These are phyloP conservation scores for Antigone vipio DNA, from an alignment of 2,113 vertebrate genomes.

Conservation along the genomic window DNA sequence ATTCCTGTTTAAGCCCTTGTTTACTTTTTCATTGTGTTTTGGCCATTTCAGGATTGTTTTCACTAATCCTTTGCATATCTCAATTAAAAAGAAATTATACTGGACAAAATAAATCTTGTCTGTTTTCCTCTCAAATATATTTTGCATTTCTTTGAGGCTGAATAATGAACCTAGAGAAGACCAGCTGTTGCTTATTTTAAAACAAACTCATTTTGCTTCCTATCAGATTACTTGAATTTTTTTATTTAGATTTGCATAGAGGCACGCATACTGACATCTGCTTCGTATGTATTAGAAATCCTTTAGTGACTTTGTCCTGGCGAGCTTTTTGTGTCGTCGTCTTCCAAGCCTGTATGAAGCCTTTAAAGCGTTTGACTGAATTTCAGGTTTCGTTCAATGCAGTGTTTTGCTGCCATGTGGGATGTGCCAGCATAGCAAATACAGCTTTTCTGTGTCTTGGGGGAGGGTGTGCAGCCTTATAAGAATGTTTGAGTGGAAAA, in stretches of 20 bases:
- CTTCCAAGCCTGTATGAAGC: background rate
- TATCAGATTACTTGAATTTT: background rate
- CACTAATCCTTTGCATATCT: background rate
- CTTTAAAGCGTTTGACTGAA: background rate
- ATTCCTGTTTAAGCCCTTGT: background rate
- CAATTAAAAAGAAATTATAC: background rate
- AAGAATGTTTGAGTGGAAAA: background rate
- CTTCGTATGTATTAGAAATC: background rate
- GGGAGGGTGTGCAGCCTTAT: background rate
- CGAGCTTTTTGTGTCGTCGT: background rate
- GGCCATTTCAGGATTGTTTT: background rate
- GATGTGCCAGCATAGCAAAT: background rate
- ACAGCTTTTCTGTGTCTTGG: background rate
- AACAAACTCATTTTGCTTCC: constrained; percentile 32
- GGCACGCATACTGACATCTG: background rate
- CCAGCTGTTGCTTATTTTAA: constrained; percentile 47
- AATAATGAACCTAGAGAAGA: constrained; percentile 1
- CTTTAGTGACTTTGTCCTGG: background rate
- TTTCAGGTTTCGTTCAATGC: background rate
- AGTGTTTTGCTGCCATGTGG: background rate
- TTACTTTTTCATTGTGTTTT: background rate
- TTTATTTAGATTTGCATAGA: background rate
- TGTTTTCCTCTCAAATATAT: background rate
- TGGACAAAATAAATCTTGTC: background rate
- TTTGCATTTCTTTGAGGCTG: background rate